phyloP scores from a whole-genome alignment of 2,113 vertebrate species.

The Laticauda laticaudata region DNA sequence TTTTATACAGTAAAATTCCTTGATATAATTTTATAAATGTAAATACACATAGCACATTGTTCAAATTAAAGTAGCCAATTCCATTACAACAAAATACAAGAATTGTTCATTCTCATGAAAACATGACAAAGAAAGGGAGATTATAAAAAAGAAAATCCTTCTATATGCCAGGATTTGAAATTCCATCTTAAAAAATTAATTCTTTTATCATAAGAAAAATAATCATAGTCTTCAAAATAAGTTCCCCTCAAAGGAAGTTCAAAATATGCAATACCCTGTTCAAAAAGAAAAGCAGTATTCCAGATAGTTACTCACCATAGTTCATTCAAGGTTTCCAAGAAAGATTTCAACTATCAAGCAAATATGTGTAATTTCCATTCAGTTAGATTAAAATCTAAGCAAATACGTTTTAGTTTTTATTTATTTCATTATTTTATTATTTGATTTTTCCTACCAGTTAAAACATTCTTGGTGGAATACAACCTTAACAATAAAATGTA shows the following conservation, averaged over 20 bases:
- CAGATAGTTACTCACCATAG: neutral
- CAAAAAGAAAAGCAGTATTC: neutral
- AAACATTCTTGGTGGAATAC: neutral
- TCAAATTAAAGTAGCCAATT: neutral
- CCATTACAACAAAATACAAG: neutral
- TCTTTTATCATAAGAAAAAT: neutral
- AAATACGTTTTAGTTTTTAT: neutral
- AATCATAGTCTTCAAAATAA: neutral
- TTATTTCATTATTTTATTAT: neutral
- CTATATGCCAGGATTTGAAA: neutral
- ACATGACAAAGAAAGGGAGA: neutral
- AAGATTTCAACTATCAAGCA: neutral
- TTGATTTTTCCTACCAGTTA: neutral
- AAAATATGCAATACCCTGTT: neutral
- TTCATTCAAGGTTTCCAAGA: neutral
- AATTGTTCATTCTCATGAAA: neutral
- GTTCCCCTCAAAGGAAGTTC: neutral
- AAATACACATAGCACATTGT: neutral
- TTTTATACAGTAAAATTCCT: neutral
- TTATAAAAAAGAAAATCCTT: neutral
- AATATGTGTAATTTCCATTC: neutral
- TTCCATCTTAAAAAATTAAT: neutral
- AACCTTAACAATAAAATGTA: neutral
- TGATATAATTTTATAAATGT: neutral
- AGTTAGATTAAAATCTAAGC: neutral